These are phyloP conservation scores for Sciaenops ocellatus DNA, from an alignment of 2,797 vertebrate genomes.

Conservation along the genomic window DNA sequence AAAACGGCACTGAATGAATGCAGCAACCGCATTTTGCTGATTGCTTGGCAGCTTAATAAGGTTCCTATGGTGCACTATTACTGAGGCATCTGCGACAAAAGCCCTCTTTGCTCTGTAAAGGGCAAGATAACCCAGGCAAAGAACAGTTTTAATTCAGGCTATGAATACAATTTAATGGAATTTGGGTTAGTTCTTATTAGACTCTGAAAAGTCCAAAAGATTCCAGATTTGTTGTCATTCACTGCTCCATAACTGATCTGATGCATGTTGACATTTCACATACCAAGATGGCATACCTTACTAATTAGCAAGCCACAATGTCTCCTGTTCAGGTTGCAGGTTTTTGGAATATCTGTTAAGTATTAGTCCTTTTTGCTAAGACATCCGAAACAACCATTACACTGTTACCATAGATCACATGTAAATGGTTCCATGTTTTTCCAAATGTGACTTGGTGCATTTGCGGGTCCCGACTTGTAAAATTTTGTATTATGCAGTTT, in stretches of 20 bases:
- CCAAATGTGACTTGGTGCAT: constrained; percentile 2
- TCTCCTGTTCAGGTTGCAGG: constrained; percentile 43
- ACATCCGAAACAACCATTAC: background rate
- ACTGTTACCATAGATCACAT: background rate
- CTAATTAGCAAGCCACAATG: constrained; percentile 51
- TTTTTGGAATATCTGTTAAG: constrained; percentile 15
- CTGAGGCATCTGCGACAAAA: constrained; percentile 56
- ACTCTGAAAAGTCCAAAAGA: constrained; percentile 3
- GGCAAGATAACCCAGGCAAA: constrained; percentile 20
- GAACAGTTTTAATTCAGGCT: constrained; percentile 7
- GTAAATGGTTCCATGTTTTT: constrained; percentile 1
- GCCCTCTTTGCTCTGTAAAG: constrained; percentile 31
- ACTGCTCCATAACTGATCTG: constrained; percentile 41
- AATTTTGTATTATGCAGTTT: constrained; percentile 47
- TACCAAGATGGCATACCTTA: constrained; percentile 60
- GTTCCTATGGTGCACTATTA: constrained; percentile 63
- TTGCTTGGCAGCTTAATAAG: constrained; percentile 68
- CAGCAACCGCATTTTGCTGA: constrained; percentile 55
- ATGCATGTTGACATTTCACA: constrained; percentile 60
- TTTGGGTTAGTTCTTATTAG: constrained; percentile 7
- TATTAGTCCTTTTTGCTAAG: constrained; percentile 1
- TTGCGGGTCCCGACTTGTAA: constrained; percentile 4
- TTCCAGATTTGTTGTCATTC: constrained; percentile 32
- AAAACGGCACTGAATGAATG: constrained; percentile 40
- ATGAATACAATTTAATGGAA: constrained; percentile 2